Evolutionary conservation across 1,140 invertebrate genomes (phyloP), one percentile per base, ranked within the genome.

Genomic region (Babylonia areolata): DNA sequence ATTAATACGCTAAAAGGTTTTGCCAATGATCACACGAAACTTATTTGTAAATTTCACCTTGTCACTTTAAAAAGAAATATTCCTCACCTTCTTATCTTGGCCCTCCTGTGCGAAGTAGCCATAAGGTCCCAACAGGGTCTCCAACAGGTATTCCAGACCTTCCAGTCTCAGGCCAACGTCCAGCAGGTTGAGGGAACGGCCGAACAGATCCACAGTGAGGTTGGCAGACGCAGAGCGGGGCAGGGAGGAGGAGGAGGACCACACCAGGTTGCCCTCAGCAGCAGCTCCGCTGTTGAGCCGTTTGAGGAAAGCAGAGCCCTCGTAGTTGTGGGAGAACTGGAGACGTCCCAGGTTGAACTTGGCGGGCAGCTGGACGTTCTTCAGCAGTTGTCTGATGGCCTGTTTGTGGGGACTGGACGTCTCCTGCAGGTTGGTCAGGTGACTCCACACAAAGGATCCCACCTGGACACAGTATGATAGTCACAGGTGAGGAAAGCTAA

Each of bases 371-470:
- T 73, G 54, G 40, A 96, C 96, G 78, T 96, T 93, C 88, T 97
- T 96, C 0, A 96, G 96, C 1, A 99, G 93, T 80, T 96, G 96
- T 92, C 98, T 97, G 40, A 98, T 96, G 91, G 97, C 96, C 28
- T 97, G 96, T 90, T 96, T 96, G 23, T 96, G 96, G 0, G 97
- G 97, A 5, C 97, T 96, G 0, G 97, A 97, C 0, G 97, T 97
- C 87, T 97, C 97, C 80, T 97, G 96, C 37, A 98, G 92, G 94
- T 98, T 99, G 86, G 96, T 97, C 64, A 99, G 94, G 93, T 99
- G 97, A 77, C 97, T 98, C 97, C 97, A 98, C 12, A 99, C 97
- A 93, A 98, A 99, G 20, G 98, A 98, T 11, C 97, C 97, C 83
- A 98, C 98, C 88, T 92, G 81, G 28, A 86, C 37, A 84, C 5